Base-by-base conservation (phyloP, 1,140 invertebrate genomes). In the Aphaenogaster floridana region DNA sequence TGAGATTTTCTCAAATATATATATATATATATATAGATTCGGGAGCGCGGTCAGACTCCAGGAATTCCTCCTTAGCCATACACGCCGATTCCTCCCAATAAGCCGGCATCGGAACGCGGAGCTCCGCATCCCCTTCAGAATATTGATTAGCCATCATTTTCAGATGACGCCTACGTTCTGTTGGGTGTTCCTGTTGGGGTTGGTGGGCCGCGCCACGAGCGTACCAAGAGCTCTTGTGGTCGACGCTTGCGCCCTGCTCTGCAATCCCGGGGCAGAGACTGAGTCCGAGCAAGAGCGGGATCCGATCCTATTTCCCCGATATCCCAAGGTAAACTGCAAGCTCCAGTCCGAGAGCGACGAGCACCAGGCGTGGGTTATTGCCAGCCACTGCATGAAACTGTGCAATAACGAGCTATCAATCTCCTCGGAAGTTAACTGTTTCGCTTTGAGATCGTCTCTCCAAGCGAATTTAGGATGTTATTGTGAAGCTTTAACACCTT, bases 111-210 rank as follows among this genome's bases (percentile, higher is more conserved):
- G 89, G 88, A 84, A 90, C 88, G 88, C 88, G 61, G 57, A 36
- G 77, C 81, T 77, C 77, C 68, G 66, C 89, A 86, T 90, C 79
- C 63, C 86, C 74, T 88, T 85, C 77, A 61, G 86, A 80, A 91
- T 95, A 95, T 95, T 95, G 95, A 95, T 95, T 95, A 94, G 90
- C 94, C 93, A 95, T 95, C 94, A 94, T 87, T 94, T 94, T 94
- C 94, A 95, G 94, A 94, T 94, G 93, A 93, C 92, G 94, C 92
- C 90, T 90, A 86, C 79, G 57, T 64, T 61, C 63, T 13, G 85
- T 91, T 93, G 94, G 93, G 92, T 94, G 93, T 94, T 90, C 86
- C 91, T 92, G 88, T 86, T 59, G 72, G 71, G 48, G 86, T 59
- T 92, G 91, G 88, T 92, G 92, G 93, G 93, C 92, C 50, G 90